Evolutionary conservation across 2,888 invertebrate genomes (phyloP).

Genomic region (Octonoba sinensis): DNA sequence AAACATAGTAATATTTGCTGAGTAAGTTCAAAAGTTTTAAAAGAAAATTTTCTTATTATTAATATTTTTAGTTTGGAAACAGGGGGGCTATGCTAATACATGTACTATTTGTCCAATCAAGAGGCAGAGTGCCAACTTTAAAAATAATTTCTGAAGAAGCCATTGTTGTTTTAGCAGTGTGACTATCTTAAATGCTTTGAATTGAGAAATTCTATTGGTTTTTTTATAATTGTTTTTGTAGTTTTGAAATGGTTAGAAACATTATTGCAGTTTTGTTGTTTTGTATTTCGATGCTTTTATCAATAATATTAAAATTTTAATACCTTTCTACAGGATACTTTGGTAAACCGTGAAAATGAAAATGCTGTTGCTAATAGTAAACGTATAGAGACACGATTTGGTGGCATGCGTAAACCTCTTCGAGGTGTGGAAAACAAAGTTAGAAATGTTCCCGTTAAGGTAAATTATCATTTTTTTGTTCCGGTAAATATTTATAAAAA

Average conservation of each 20-base stretch:
- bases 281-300: too few relatives aligned
- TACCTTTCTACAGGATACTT: conserved; percentile 23
- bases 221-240: neutral
- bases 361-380: conserved; percentile 24
- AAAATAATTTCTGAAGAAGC: conserved; percentile 3
- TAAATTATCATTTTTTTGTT: neutral
- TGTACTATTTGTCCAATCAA: conserved; percentile 27
- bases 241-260: too few relatives aligned
- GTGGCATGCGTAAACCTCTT: conserved; percentile 33
- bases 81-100: neutral
- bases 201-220: neutral
- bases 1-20: too few relatives aligned
- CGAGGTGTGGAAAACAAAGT: conserved; percentile 41
- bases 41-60: too few relatives aligned
- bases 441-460: conserved; percentile 30
- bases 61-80: too few relatives aligned
- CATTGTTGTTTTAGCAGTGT: neutral
- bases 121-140: conserved; percentile 16
- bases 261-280: too few relatives aligned
- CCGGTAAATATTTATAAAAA: too few relatives aligned
- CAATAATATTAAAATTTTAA: too few relatives aligned
- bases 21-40: too few relatives aligned
- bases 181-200: too few relatives aligned
- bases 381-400: neutral
- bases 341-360: conserved; percentile 20